Evolutionary conservation across 1,140 invertebrate genomes (phyloP).

Genomic region (Drosophila nebulosa): DNA sequence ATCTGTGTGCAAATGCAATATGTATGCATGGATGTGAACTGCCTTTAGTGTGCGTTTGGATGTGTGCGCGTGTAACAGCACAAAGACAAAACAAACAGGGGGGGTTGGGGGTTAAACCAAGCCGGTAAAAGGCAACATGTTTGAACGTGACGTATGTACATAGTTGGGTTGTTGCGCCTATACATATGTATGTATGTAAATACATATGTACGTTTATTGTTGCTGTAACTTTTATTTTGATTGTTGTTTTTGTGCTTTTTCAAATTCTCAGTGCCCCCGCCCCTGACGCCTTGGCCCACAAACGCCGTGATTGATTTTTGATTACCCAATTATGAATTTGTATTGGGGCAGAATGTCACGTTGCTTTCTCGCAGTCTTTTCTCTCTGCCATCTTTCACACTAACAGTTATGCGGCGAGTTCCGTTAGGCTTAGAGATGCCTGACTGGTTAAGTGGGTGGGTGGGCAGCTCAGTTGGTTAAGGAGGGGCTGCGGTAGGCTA

Average conservation of each 20-base stretch:
- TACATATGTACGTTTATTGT: neutral
- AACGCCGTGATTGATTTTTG: constrained; percentile 34
- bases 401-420: constrained; percentile 39
- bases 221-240: neutral
- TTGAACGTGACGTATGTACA: constrained; percentile 49
- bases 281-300: constrained; percentile 7
- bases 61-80: constrained; percentile 49
- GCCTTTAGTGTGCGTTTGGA: constrained; percentile 21
- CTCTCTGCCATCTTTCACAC: neutral
- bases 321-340: constrained; percentile 44
- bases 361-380: constrained; percentile 8
- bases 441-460: constrained; percentile 32
- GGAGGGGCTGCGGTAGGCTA: constrained; percentile 25
- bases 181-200: no score
- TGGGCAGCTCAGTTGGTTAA: constrained; percentile 15
- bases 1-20: no score
- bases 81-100: constrained; percentile 38
- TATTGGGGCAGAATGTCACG: constrained; percentile 26
- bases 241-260: neutral
- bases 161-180: constrained; percentile 59
- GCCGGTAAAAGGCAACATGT: constrained; percentile 53
- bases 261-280: neutral
- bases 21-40: constrained; percentile 6
- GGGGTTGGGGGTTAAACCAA: constrained; percentile 21
- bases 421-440: constrained; percentile 45